Evolutionary conservation across 2,113 vertebrate species (phyloP), one percentile per base, ranked within the genome.

Genomic region (Sula dactylatra): DNA sequence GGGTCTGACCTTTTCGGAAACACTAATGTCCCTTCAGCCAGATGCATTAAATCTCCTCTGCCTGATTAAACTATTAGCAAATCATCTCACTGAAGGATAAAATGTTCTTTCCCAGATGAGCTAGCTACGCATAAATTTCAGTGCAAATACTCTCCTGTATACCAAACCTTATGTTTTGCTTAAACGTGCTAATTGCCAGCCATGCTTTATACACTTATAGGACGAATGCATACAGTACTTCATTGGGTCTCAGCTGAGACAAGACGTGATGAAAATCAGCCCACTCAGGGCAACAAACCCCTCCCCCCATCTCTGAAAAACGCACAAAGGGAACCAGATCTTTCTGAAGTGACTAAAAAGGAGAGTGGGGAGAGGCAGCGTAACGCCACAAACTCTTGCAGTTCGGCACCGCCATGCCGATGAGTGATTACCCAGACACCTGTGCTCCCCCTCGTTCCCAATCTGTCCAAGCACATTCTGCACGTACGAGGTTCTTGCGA

Each of bases 51-150:
- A 87, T 86, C 85, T 95, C 73, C 56, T 45, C 70, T n/a, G 78
- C 82, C 85, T 88, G 92, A 96, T 96, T 91, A 90, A 95, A 70
- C 89, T 91, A 94, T 88, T 95, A 96, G 82, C 92, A 95, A 93
- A 94, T 82, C 66, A 90, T 93, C 92, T 82, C 67, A 27, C 74
- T 31, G 74, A 93, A 72, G 82, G 78, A 91, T 80, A 77, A 87
- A 93, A 82, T 49, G 84, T 82, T 94, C 78, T 85, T 85, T 93
- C 84, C 78, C 66, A 80, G 74, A 85, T 69, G 70, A 94, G 66
- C 56, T 27, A 74, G 81, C 65, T 56, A 79, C 6, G 56, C 73
- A 84, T 56, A 59, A 50, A 81, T 93, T 81, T 67, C 69, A 56
- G 73, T 42, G 86, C 81, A 72, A 93, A 54, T 9, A 44, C 34